phyloP scores from a whole-genome alignment of 1,140 invertebrate species.

The Halyomorpha halys region DNA sequence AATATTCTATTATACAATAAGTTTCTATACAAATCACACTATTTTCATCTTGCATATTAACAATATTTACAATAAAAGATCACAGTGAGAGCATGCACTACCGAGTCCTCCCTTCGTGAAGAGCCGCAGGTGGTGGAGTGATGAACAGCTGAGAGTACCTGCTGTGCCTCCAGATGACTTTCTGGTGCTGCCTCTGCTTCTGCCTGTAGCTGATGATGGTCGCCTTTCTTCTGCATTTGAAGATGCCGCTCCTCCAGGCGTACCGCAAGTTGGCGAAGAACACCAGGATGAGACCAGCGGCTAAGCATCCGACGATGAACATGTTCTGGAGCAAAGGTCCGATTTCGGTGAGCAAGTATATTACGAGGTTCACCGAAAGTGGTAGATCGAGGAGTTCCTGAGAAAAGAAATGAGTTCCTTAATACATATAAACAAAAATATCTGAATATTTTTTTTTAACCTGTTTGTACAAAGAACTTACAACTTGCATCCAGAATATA shows the following conservation, averaged over 20 bases:
- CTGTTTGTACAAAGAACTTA: conserved; percentile 35
- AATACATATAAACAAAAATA: neutral
- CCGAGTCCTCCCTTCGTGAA: neutral
- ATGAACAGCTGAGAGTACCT: neutral
- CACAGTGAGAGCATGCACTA: neutral
- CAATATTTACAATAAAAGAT: conserved; percentile 1
- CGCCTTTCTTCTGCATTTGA: conserved; percentile 14
- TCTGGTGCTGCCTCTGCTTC: conserved; percentile 14
- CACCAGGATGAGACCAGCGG: conserved; percentile 13
- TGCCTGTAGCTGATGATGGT: conserved; percentile 24
- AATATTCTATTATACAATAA: too few relatives aligned
- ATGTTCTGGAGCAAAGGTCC: conserved; percentile 22
- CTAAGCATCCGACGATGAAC: neutral
- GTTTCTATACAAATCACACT: too few relatives aligned
- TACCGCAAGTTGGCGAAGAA: conserved; percentile 23
- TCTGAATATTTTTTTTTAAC: neutral
- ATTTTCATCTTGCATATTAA: neutral
- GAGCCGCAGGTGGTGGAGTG: neutral
- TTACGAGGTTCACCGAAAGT: conserved; percentile 23
- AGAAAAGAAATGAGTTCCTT: neutral
- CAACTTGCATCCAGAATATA: conserved; percentile 53
- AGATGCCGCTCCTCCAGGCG: conserved; percentile 22
- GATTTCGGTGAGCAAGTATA: conserved; percentile 27
- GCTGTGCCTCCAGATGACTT: neutral
- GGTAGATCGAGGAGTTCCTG: conserved; percentile 28